Conservation (phyloP, 1,140 invertebrate genomes). For the Copidosoma floridanum region DNA sequence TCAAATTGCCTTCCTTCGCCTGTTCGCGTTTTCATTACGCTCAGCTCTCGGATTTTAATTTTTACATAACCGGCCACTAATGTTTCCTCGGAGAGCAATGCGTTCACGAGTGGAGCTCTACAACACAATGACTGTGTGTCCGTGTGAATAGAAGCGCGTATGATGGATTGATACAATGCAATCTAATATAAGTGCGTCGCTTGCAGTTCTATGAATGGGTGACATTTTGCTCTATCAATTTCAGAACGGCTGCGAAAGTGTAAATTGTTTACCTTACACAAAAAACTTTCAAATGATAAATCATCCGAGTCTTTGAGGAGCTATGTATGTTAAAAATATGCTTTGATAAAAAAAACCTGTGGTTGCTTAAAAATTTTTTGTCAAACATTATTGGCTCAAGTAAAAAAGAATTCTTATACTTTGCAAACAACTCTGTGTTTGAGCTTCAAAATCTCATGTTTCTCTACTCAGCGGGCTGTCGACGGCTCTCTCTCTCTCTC, state of each 20-base stretch:
- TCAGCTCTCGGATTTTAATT: conserved; percentile 11
- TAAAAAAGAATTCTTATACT: too few species aligned
- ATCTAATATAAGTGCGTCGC: not conserved
- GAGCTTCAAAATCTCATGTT: not conserved
- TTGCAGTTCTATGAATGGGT: too few species aligned
- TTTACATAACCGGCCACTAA: conserved; percentile 18
- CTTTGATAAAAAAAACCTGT: too few species aligned
- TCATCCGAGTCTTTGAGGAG: not conserved
- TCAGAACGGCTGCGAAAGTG: not conserved
- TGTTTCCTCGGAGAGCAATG: not conserved
- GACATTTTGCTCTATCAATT: conserved; percentile 5
- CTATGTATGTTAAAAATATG: too few species aligned
- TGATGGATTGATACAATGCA: too few species aligned
- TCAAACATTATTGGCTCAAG: too few species aligned
- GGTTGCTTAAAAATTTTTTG: too few species aligned
- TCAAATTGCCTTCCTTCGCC: not conserved
- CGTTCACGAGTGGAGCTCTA: too few species aligned
- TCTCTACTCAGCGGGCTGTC: not conserved
- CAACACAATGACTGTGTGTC: too few species aligned
- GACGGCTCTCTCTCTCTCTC: too few species aligned
- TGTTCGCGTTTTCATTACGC: not conserved
- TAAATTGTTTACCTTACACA: not conserved
- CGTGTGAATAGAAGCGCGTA: too few species aligned
- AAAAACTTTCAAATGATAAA: not conserved
- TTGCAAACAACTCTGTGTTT: too few species aligned